Evolutionary conservation across 35 echinoderm and acorn worm species (phyloP).

Genomic region (Eucidaris tribuloides): DNA sequence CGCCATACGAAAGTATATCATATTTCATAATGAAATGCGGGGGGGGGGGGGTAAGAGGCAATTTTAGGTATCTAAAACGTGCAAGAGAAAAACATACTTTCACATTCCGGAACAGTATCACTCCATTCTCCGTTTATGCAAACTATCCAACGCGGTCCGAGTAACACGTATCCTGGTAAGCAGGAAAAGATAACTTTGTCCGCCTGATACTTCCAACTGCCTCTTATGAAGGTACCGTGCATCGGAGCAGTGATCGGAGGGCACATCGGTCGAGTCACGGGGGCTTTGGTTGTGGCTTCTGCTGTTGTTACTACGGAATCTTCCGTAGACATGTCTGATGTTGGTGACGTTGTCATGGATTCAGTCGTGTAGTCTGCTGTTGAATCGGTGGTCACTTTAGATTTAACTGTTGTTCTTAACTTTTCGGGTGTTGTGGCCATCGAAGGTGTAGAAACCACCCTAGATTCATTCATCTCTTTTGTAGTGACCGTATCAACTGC

Average conservation of each 20-base stretch:
- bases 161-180: neutral
- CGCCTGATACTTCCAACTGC: slow-evolving; percentile 7
- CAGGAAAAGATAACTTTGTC: slow-evolving; percentile 44
- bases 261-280: neutral
- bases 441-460: too few relatives aligned
- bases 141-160: slow-evolving; percentile 50
- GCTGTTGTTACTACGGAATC: neutral
- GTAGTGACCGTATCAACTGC: too few relatives aligned
- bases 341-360: too few relatives aligned
- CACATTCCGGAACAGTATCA: slow-evolving; percentile 48
- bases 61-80: neutral
- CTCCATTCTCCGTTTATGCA: slow-evolving; percentile 59
- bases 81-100: slow-evolving; percentile 11
- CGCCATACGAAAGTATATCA: neutral
- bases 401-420: too few relatives aligned
- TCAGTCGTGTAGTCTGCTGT: too few relatives aligned
- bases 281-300: neutral
- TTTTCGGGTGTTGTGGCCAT: too few relatives aligned
- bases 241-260: slow-evolving; percentile 28
- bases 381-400: too few relatives aligned
- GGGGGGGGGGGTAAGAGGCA: too few relatives aligned
- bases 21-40: neutral
- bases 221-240: neutral
- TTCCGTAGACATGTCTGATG: too few relatives aligned
- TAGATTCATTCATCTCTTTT: too few relatives aligned